A percentile compares a stretch with the other conserved stretches of the same genome.
phyloP scores from a whole-genome alignment of 2,888 invertebrate species.

The Limnephilus auricula region DNA sequence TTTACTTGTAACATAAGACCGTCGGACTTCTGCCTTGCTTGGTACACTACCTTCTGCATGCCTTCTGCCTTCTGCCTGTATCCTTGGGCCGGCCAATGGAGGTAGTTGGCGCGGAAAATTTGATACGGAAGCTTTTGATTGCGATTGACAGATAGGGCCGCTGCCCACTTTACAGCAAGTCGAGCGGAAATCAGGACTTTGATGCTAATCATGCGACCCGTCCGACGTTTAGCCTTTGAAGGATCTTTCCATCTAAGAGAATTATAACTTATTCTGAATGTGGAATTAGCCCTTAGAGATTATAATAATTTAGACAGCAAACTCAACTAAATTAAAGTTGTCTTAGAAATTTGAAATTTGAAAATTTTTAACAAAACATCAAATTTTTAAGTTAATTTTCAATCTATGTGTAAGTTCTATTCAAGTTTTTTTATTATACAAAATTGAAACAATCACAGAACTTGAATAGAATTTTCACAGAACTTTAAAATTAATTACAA shows the following conservation, averaged over 20 bases:
- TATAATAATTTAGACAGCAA: neutral
- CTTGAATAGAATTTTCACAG: too few relatives aligned
- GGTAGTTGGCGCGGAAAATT: constrained; percentile 59
- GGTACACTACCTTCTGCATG: constrained; percentile 25
- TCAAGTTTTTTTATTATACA: too few relatives aligned
- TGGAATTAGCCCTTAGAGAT: neutral
- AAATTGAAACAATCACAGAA: too few relatives aligned
- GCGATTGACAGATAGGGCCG: constrained; percentile 58
- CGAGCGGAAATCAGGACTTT: constrained; percentile 44
- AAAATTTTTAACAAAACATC: too few relatives aligned
- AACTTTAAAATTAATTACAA: too few relatives aligned
- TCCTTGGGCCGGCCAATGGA: constrained; percentile 22
- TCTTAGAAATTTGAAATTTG: too few relatives aligned
- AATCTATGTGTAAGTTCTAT: too few relatives aligned
- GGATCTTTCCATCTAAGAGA: constrained; percentile 20
- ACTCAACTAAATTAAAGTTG: neutral
- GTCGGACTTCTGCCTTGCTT: constrained; percentile 56
- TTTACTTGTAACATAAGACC: constrained; percentile 59
- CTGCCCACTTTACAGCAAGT: constrained; percentile 58
- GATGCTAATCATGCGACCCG: constrained; percentile 50
- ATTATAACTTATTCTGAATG: neutral
- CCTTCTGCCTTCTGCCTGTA: constrained; percentile 19
- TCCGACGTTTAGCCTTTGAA: constrained; percentile 14
- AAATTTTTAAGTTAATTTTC: too few relatives aligned
- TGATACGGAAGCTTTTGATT: constrained; percentile 63